Evolutionary conservation across 2,888 invertebrate species (phyloP).

Genomic region (Lithosia quadra): DNA sequence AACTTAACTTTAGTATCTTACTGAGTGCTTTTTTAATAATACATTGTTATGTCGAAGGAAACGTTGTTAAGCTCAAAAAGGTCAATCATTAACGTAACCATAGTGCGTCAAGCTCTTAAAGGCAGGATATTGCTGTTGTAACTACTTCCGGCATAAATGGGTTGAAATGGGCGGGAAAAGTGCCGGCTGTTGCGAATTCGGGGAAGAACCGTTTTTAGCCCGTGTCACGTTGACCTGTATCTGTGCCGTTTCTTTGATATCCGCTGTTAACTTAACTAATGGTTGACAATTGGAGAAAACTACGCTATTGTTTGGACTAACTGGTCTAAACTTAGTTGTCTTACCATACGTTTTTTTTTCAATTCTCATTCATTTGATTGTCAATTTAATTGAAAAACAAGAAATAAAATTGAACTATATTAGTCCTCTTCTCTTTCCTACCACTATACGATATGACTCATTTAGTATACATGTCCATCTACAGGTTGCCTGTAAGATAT

Average conservation of each 20-base stretch:
- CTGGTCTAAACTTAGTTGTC: too few relatives aligned
- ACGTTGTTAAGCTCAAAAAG: constrained; percentile 1
- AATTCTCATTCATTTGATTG: too few relatives aligned
- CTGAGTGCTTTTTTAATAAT: constrained; percentile 7
- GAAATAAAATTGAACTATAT: too few relatives aligned
- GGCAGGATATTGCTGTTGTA: constrained; percentile 18
- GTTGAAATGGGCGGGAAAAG: constrained; percentile 6
- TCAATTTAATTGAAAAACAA: too few relatives aligned
- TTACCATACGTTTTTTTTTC: too few relatives aligned
- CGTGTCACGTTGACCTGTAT: not conserved
- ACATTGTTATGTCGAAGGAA: not conserved
- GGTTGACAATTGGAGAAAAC: not conserved
- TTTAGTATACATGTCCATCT: too few relatives aligned
- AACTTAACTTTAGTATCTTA: not conserved
- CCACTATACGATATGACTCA: too few relatives aligned
- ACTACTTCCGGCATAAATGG: constrained; percentile 14
- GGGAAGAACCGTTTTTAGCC: not conserved
- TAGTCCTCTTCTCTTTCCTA: too few relatives aligned
- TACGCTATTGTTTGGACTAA: too few relatives aligned
- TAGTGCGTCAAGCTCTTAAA: constrained; percentile 11
- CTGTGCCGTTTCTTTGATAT: not conserved
- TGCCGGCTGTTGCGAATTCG: constrained; percentile 1
- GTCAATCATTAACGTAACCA: constrained; percentile 1
- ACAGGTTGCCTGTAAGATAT: too few relatives aligned
- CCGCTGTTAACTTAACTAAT: not conserved